phyloP scores from a whole-genome alignment of 92 coral and sea anemone species.

The Desmophyllum pertusum region DNA sequence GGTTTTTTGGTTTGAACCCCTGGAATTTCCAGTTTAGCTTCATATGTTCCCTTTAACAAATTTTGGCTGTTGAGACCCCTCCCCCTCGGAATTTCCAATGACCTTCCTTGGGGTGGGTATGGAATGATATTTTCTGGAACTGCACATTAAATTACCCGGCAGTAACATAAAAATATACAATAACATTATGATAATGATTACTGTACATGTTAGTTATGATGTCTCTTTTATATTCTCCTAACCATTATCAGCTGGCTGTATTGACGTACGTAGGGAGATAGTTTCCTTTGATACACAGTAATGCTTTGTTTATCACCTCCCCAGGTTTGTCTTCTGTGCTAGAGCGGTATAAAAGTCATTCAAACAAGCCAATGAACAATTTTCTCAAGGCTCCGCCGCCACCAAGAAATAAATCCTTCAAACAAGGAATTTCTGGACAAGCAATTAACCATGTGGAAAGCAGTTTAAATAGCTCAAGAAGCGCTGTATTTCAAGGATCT shows the following conservation, averaged over 20 bases:
- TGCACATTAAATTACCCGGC: not conserved
- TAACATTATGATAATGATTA: not conserved
- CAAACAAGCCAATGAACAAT: slow-evolving; percentile 70
- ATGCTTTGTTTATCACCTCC: not conserved
- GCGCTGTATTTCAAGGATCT: slow-evolving; percentile 24
- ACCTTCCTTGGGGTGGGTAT: too few relatives aligned
- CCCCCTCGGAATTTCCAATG: too few relatives aligned
- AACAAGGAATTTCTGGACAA: slow-evolving; percentile 67
- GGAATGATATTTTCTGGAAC: too few relatives aligned
- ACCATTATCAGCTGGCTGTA: not conserved
- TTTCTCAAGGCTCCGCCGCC: slow-evolving; percentile 93
- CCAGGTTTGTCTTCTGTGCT: slow-evolving; percentile 65
- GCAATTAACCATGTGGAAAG: slow-evolving; percentile 43
- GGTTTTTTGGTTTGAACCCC: too few relatives aligned
- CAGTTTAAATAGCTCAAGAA: slow-evolving; percentile 38
- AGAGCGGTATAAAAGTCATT: slow-evolving; percentile 72
- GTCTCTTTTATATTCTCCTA: not conserved
- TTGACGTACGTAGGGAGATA: not conserved
- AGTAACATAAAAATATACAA: not conserved
- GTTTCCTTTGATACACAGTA: not conserved
- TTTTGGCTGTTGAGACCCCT: too few relatives aligned
- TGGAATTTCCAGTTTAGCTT: too few relatives aligned
- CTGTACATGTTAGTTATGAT: not conserved
- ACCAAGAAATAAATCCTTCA: slow-evolving; percentile 78
- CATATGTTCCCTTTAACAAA: too few relatives aligned